A percentile compares a stretch with the other conserved stretches of the same genome.
Evolutionary conservation across 2,113 vertebrate genomes (phyloP).

Genomic region (Oreochromis aureus): DNA sequence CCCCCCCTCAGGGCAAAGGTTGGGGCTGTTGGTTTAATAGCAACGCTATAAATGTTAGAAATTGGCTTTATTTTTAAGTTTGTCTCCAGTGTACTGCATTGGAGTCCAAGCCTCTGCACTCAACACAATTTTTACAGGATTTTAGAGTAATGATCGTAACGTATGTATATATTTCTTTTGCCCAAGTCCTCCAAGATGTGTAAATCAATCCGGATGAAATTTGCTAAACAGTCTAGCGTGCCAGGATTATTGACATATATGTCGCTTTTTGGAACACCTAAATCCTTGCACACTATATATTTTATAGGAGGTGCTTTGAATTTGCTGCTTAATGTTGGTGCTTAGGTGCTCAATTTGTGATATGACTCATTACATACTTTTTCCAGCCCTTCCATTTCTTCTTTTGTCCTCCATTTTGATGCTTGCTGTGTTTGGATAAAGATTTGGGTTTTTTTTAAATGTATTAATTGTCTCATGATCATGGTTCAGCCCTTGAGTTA

Average conservation of each 20-base stretch:
- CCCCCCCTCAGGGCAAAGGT: not conserved
- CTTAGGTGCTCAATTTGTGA: not conserved
- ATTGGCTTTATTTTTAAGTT: not conserved
- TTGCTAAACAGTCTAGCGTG: not conserved
- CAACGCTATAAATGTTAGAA: not conserved
- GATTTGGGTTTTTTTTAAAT: too few species aligned
- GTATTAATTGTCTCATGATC: not conserved
- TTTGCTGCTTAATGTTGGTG: too few species aligned
- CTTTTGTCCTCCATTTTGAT: not conserved
- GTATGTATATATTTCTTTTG: not conserved
- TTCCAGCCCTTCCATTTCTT: not conserved
- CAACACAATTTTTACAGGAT: fast-evolving
- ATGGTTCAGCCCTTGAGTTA: not conserved
- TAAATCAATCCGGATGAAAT: not conserved
- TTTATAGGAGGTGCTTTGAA: not conserved
- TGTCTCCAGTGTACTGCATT: not conserved
- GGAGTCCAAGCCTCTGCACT: not conserved
- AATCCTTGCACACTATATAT: not conserved
- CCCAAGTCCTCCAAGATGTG: not conserved
- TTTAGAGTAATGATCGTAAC: not conserved
- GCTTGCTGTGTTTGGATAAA: not conserved
- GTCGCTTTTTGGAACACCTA: not conserved
- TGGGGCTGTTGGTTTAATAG: too few species aligned
- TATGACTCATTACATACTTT: not conserved
- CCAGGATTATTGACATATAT: not conserved